A percentile compares a stretch with the other conserved stretches of the same genome.
Evolutionary conservation across 2,797 vertebrate genomes (phyloP).

Genomic region (Ctenosaura bakeri): DNA sequence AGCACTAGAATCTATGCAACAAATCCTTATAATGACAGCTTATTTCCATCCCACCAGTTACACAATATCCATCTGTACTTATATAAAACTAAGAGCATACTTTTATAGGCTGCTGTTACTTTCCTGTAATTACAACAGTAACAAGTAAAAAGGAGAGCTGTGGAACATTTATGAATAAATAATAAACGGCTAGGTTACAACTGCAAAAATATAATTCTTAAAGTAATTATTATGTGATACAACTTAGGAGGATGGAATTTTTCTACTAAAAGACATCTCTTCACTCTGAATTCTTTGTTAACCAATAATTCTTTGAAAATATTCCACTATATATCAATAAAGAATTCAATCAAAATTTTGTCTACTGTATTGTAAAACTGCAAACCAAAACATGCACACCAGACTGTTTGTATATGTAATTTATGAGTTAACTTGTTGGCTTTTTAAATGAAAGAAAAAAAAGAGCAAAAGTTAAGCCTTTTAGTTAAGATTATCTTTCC

Average conservation of each 20-base stretch:
- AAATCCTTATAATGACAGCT: not conserved
- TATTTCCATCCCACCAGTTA: not conserved
- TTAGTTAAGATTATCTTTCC: too few species aligned
- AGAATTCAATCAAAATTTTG: not conserved
- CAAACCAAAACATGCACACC: too few species aligned
- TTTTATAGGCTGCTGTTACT: not conserved
- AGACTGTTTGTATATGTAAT: too few species aligned
- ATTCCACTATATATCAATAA: not conserved
- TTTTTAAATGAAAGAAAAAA: too few species aligned
- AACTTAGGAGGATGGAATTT: not conserved
- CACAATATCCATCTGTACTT: not conserved
- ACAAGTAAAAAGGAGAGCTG: not conserved
- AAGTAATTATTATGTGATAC: not conserved
- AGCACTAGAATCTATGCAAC: not conserved
- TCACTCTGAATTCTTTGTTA: not conserved
- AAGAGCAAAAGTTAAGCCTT: too few species aligned
- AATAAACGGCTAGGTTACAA: not conserved
- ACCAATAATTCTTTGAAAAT: not conserved
- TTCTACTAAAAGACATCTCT: not conserved
- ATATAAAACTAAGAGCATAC: not conserved
- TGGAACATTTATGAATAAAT: not conserved
- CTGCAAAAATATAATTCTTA: not conserved
- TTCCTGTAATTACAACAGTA: not conserved
- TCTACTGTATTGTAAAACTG: too few species aligned
- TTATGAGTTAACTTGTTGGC: too few species aligned